phyloP scores from a whole-genome alignment of 2,888 invertebrate genomes.

The Cheilosia variabilis region DNA sequence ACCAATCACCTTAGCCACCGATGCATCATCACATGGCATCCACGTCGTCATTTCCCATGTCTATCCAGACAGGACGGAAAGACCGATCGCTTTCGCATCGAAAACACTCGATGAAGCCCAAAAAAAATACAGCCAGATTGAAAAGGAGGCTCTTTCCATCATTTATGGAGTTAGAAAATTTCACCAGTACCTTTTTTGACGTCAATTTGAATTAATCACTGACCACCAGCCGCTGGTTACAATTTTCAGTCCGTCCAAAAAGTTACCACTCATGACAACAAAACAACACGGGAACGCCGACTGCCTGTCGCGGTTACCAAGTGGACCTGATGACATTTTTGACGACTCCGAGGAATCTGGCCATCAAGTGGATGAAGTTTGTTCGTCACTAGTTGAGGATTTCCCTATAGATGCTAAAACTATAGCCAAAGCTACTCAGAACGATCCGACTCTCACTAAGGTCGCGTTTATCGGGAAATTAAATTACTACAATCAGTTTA shows the following conservation, averaged over 20 bases:
- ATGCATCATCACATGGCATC: conserved; percentile 81
- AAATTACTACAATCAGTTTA: conserved; percentile 25
- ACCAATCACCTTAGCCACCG: conserved; percentile 84
- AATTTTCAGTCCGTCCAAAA: too few relatives aligned
- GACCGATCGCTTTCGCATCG: conserved; percentile 78
- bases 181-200: conserved; percentile 67
- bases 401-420: not conserved
- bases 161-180: conserved; percentile 60
- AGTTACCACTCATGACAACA: too few relatives aligned
- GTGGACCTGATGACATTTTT: conserved; percentile 44
- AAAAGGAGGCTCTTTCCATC: conserved; percentile 69
- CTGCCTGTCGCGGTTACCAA: conserved; percentile 65
- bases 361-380: not conserved
- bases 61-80: conserved; percentile 79
- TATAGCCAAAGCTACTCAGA: conserved; percentile 2
- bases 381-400: not conserved
- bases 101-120: conserved; percentile 56
- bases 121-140: conserved; percentile 59
- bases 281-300: conserved; percentile 70
- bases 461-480: conserved; percentile 23
- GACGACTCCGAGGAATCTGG: conserved; percentile 20
- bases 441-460: conserved; percentile 22
- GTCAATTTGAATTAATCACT: conserved; percentile 37
- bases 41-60: conserved; percentile 76
- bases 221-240: conserved; percentile 45